These are phyloP conservation scores for Ferrisia virgata DNA, from an alignment of 2,888 invertebrate species.

Conservation along the genomic window DNA sequence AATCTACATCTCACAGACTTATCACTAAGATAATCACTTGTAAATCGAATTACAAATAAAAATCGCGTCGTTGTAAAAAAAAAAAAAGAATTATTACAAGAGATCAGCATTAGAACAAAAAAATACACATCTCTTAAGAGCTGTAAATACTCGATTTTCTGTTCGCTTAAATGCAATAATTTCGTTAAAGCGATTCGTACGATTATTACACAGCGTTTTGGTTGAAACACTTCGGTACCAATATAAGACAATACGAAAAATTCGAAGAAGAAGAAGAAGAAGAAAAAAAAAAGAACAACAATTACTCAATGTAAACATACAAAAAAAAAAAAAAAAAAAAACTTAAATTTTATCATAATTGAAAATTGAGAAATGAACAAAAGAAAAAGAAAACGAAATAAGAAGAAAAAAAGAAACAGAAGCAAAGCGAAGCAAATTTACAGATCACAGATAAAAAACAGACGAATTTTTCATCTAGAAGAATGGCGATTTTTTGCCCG, in stretches of 20 bases:
- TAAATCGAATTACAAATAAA: conserved; percentile 8
- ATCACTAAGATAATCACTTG: conserved; percentile 15
- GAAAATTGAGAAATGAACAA: neutral
- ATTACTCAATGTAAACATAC: neutral
- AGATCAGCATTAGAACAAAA: neutral
- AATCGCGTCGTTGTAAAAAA: neutral
- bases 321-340: neutral
- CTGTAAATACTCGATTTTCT: neutral
- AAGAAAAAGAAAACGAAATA: too few relatives aligned
- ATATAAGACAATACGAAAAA: neutral
- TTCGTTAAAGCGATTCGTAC: neutral
- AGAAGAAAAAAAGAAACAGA: neutral
- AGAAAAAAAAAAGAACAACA: neutral
- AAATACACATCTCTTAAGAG: neutral
- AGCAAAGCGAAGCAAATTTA: conserved; percentile 39
- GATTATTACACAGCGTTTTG: neutral
- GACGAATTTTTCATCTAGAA: neutral
- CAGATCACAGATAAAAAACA: conserved; percentile 44
- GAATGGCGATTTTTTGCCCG: conserved; percentile 16
- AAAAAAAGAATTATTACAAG: neutral
- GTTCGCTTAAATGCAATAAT: neutral
- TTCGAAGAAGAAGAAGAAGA: too few relatives aligned
- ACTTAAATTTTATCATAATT: neutral
- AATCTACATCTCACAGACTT: conserved; percentile 4
- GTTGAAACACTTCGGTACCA: neutral